phyloP scores from a whole-genome alignment of 2,888 invertebrate genomes.

The Ernsta delagoae region DNA sequence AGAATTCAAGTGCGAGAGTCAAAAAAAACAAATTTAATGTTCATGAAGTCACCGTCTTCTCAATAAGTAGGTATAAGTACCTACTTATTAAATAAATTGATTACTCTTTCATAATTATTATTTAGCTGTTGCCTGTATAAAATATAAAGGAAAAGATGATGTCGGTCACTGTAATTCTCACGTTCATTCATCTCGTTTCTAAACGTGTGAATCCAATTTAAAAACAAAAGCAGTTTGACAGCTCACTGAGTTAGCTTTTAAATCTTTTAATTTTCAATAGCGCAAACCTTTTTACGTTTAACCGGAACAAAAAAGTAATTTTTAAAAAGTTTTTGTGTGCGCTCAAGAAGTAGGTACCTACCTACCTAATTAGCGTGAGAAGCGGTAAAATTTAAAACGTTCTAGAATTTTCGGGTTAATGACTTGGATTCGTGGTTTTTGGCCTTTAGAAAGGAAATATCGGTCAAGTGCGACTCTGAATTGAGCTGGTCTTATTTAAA shows the following conservation, averaged over 20 bases:
- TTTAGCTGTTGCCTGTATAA: too few relatives aligned
- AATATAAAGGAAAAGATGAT: neutral
- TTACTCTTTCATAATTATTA: too few relatives aligned
- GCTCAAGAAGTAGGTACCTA: neutral
- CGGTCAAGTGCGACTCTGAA: neutral
- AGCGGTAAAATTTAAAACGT: conserved; percentile 5
- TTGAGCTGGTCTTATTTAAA: neutral
- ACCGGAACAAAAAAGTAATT: neutral
- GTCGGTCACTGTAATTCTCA: conserved; percentile 1
- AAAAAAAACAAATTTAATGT: too few relatives aligned
- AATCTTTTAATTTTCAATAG: conserved; percentile 9
- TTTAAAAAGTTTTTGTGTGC: conserved; percentile 1
- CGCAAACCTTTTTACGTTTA: conserved; percentile 9
- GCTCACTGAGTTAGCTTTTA: conserved; percentile 26
- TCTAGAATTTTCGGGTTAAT: conserved; percentile 1
- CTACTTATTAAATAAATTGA: too few relatives aligned
- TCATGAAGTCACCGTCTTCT: too few relatives aligned
- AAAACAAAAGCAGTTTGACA: conserved; percentile 22
- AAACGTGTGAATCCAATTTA: conserved; percentile 13
- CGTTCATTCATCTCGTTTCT: neutral
- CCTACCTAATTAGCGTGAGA: conserved; percentile 21
- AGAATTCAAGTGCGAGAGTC: too few relatives aligned
- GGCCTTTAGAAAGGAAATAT: neutral
- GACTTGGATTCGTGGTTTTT: neutral
- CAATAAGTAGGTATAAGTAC: too few relatives aligned